Conservation (phyloP, 2,888 invertebrate species). For the Corythucha ciliata region DNA sequence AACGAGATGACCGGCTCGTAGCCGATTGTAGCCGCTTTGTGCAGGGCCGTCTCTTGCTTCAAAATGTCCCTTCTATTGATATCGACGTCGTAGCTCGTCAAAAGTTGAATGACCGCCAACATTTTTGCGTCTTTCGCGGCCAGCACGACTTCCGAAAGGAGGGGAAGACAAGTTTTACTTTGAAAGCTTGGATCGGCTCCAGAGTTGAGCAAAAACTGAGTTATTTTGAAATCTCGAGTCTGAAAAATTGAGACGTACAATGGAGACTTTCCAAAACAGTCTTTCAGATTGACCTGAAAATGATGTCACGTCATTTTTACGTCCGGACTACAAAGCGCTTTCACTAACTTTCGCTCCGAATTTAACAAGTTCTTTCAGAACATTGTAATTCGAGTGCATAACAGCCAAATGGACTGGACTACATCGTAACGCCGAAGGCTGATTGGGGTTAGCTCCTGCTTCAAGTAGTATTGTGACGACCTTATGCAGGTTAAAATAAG, state of each 20-base stretch:
- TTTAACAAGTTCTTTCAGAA: slow-evolving; percentile 11
- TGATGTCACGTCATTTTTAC: background rate
- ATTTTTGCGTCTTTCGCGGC: slow-evolving; percentile 6
- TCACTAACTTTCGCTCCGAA: slow-evolving; percentile 21
- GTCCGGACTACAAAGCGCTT: background rate
- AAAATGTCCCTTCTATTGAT: slow-evolving; percentile 20
- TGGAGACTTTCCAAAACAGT: slow-evolving; percentile 27
- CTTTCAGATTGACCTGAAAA: slow-evolving; percentile 23
- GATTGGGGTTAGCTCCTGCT: slow-evolving; percentile 25
- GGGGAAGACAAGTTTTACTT: slow-evolving; percentile 15
- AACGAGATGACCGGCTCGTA: slow-evolving; percentile 5
- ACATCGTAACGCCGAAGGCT: slow-evolving; percentile 10
- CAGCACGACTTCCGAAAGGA: slow-evolving; percentile 21
- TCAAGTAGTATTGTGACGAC: slow-evolving; percentile 14
- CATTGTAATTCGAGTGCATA: slow-evolving; percentile 3
- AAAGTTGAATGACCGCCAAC: slow-evolving; percentile 16
- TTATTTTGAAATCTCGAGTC: slow-evolving; percentile 6
- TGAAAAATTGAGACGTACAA: slow-evolving; percentile 16
- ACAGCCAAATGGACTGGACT: slow-evolving; percentile 23
- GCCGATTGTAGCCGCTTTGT: slow-evolving; percentile 23
- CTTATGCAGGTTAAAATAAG: slow-evolving; percentile 8
- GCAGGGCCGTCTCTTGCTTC: slow-evolving; percentile 24
- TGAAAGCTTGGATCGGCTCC: slow-evolving; percentile 25
- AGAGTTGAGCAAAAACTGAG: slow-evolving; percentile 12
- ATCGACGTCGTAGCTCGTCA: slow-evolving; percentile 21